Percentiles rank a stretch among this genome's conserved stretches.
Evolutionary conservation across 2,888 invertebrate species (phyloP).

Genomic region (Coecobrya sp.): DNA sequence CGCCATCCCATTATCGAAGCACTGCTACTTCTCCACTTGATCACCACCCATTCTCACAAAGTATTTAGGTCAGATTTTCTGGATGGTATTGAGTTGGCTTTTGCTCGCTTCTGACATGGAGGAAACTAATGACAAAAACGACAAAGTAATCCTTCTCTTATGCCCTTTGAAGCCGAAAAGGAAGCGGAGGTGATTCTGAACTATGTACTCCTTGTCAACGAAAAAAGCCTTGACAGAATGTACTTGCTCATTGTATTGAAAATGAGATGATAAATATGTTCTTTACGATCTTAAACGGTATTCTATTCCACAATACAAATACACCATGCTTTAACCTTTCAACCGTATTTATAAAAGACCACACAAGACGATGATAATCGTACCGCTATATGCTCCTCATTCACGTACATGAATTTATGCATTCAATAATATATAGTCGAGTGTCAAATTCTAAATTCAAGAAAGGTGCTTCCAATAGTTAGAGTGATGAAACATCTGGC

Average conservation of each 20-base stretch:
- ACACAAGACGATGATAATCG: no score
- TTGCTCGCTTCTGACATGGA: conserved; percentile 4
- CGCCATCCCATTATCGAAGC: neutral
- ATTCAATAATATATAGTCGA: no score
- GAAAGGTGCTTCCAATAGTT: no score
- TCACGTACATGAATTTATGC: no score
- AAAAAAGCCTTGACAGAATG: neutral
- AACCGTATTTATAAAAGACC: no score
- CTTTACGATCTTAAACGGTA: no score
- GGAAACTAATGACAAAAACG: conserved; percentile 44
- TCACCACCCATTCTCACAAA: neutral
- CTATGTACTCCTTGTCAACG: neutral
- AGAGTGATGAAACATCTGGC: no score
- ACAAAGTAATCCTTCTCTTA: conserved; percentile 1
- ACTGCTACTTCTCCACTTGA: neutral
- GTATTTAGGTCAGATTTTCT: conserved; percentile 36
- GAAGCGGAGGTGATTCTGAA: neutral
- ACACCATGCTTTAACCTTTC: no score
- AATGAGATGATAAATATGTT: neutral
- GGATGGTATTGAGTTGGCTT: neutral
- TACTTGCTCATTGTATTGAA: neutral
- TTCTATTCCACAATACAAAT: no score
- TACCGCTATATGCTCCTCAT: no score
- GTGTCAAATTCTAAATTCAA: no score
- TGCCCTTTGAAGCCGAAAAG: neutral